phyloP scores from a whole-genome alignment of 2,113 vertebrate genomes.

The Thymallus thymallus region DNA sequence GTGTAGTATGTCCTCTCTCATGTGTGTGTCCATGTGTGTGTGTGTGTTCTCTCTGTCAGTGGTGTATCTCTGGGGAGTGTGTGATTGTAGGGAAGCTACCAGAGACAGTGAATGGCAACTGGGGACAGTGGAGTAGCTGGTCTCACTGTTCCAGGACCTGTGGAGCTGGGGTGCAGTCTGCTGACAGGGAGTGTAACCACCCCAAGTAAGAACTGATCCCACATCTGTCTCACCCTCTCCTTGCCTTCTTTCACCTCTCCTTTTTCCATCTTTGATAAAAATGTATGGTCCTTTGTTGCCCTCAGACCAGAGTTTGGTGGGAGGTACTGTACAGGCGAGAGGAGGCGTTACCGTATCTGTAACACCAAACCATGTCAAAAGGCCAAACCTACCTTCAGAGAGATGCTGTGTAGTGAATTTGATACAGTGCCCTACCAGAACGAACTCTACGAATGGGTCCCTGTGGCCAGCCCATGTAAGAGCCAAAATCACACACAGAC shows the following conservation, averaged over 20 bases:
- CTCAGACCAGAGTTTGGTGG: constrained; percentile 92
- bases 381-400: constrained; percentile 82
- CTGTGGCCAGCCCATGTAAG: constrained; percentile 81
- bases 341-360: constrained; percentile 90
- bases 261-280: not conserved
- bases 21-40: constrained; percentile 22
- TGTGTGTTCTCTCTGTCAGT: constrained; percentile 77
- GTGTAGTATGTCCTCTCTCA: constrained; percentile 33
- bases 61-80: constrained; percentile 96
- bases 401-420: constrained; percentile 98
- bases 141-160: constrained; percentile 94
- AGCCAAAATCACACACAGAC: not conserved
- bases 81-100: constrained; percentile 93
- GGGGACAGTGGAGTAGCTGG: constrained; percentile 91
- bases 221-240: not conserved
- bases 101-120: constrained; percentile 89
- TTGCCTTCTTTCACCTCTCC: not conserved
- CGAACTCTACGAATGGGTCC: constrained; percentile 89
- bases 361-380: constrained; percentile 80
- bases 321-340: constrained; percentile 93
- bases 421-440: constrained; percentile 93
- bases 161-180: constrained; percentile 87
- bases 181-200: constrained; percentile 87
- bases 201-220: constrained; percentile 82
- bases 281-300: not conserved